Evolutionary conservation across 2,113 vertebrate genomes (phyloP).

Genomic region (Syrmaticus mikado): DNA sequence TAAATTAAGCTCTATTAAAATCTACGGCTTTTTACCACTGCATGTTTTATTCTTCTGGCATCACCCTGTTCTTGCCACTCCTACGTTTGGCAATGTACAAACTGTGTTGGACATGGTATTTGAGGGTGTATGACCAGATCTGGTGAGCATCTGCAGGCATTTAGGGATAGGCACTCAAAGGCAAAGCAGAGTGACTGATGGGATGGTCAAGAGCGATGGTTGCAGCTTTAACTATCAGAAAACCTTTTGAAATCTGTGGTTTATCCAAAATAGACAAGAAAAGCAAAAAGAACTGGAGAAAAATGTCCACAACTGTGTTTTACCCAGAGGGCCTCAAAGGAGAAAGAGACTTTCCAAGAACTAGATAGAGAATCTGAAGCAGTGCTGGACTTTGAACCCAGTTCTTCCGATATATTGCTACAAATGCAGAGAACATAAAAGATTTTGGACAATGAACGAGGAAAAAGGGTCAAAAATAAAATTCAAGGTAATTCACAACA

Average conservation of each 20-base stretch:
- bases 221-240: neutral
- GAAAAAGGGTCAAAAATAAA: neutral
- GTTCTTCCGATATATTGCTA: neutral
- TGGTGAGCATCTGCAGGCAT: neutral
- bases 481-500: slow-evolving; percentile 1
- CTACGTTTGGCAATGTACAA: neutral
- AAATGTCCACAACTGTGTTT: neutral
- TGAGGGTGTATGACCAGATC: neutral
- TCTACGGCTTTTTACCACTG: neutral
- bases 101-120: neutral
- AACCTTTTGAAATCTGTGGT: neutral
- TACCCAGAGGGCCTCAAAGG: neutral
- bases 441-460: neutral
- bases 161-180: neutral
- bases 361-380: neutral
- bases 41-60: neutral
- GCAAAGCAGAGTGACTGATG: neutral
- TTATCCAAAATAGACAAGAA: neutral
- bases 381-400: neutral
- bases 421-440: neutral
- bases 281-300: neutral
- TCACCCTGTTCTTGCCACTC: accelerated
- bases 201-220: neutral
- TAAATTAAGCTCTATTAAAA: neutral
- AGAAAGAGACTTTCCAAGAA: neutral